Percentiles rank a stretch among this genome's conserved stretches.
These are phyloP conservation scores for Lepidocyrtinus sp. DNA, from an alignment of 2,888 invertebrate genomes.

Conservation along the genomic window DNA sequence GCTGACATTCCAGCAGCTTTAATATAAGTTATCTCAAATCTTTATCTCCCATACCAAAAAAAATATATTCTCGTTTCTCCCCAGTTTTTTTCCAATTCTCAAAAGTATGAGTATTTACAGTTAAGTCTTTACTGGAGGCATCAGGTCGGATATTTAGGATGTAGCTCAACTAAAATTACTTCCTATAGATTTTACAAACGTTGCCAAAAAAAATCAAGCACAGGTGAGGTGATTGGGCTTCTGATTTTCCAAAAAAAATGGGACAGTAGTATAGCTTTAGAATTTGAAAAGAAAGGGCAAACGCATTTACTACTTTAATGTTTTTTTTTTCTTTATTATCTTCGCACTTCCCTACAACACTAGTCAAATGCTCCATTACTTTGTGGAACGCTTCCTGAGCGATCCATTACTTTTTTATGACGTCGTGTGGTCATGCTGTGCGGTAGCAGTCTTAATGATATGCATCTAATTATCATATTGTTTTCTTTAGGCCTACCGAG, in stretches of 20 bases:
- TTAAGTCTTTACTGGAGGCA: conserved; percentile 24
- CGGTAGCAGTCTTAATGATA: conserved; percentile 37
- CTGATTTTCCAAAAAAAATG: conserved; percentile 35
- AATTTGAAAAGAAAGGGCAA: conserved; percentile 43
- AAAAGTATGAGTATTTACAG: conserved; percentile 17
- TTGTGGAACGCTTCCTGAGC: conserved; percentile 20
- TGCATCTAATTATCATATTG: conserved; percentile 54
- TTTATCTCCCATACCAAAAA: conserved; percentile 32
- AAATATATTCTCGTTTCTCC: conserved; percentile 21
- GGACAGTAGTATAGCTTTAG: conserved; percentile 33
- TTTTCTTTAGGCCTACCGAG: conserved; percentile 20
- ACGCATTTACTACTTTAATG: conserved; percentile 54
- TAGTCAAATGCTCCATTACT: conserved; percentile 52
- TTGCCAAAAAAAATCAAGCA: conserved; percentile 9
- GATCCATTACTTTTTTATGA: conserved; percentile 19
- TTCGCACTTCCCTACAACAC: conserved; percentile 38
- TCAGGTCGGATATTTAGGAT: conserved; percentile 6
- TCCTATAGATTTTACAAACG: conserved; percentile 44
- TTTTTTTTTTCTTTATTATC: conserved; percentile 30
- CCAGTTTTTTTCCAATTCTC: conserved; percentile 27
- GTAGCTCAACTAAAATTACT: conserved; percentile 51
- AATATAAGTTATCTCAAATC: conserved; percentile 49
- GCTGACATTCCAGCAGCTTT: conserved; percentile 57
- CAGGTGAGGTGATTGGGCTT: conserved; percentile 32
- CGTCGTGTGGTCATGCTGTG: conserved; percentile 32